Base-by-base conservation (phyloP, 2,797 vertebrate genomes). In the Podargus strigoides region DNA sequence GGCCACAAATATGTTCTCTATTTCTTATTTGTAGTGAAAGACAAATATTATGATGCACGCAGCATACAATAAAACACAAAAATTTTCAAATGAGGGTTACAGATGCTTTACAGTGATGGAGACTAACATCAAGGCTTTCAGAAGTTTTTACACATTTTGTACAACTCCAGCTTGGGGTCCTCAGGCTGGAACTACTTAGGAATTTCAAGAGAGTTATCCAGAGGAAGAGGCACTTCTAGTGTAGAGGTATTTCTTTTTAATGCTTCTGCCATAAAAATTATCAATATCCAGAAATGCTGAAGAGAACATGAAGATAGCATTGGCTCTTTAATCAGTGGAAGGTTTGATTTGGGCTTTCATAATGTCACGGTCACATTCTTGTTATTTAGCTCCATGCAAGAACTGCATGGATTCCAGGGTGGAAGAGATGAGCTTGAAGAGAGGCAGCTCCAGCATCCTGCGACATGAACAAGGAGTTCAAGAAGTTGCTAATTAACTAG, bases 11-110 rank as follows among this genome's bases (percentile, higher is more conserved):
- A 28, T 69, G 34, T 85, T 94, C 87, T 88, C 78, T 89, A 26
- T 87, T 92, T 94, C 90, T 86, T 91, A 69, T 49, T 89, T 94
- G 70, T 93, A 89, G 94, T 63, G 58, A 39, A 87, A 95, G 92
- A 95, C 60, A 96, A 79, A 76, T 87, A 94, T 89, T 93, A 91
- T 63, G 89, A 88, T 82, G 75, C 74, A 91, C 36, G 64, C 64
- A 82, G 44, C 59, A 77, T 77, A 49, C 39, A 87, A 60, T 36
- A 84, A 94, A 88, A 14, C 16, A 64, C 47, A 72, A 55, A 93
- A 84, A 85, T 69, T 84, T 78, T 83, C 59, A 92, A 41, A 89
- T 76, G 17, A 94, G 30, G 3, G 46, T 86, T 86, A n/a, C 44
- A 50, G 44, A 69, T 56, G 14, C 14, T 91, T 92, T 63, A 37